Base-by-base conservation (phyloP, 2,113 vertebrate genomes). In the Dendrocopos noguchii region DNA sequence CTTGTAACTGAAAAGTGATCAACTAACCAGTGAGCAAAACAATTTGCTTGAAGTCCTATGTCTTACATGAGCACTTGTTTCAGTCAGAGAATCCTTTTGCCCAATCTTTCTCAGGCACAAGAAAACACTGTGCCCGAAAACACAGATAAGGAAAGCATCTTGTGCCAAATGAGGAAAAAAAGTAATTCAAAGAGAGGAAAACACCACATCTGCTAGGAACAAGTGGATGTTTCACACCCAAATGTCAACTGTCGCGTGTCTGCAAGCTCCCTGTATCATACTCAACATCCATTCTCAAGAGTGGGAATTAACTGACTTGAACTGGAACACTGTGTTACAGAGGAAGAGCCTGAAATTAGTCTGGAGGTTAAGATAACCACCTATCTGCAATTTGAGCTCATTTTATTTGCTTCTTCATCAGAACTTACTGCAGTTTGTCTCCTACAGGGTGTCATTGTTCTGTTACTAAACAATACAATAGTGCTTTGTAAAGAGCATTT, bases 351-450 rank as follows among this genome's bases (percentile, higher is more conserved):
- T 78, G 47, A 78, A 90, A 84, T 36, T 16, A 65, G 46, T 70
- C 94, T 93, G 77, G 52, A 93, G 84, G 29, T 42, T 57, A 61
- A 74, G 78, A 85, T 85, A 92, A 78, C 21, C 72, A 18, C 15
- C 46, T 77, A 53, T 64, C 61, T 89, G 63, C 66, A 75, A 36
- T 80, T 86, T 34, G 60, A 70, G 73, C 31, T 93, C 15, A 73
- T 91, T 93, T 94, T 31, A 24, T 81, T 95, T 46, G 44, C 73
- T 89, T 87, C 55, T 86, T 87, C 52, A 81, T 91, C 90, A 94
- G 52, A 78, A 85, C 25, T 89, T 83, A 19, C n/a, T 47, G 65
- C 53, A 34, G 15, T 91, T 82, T 92, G n/a, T 74, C 61, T 79
- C 75, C 90, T 90, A 36, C 17, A 36, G 65, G 71, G 71, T 93